Evolutionary conservation across 2,888 invertebrate genomes (phyloP), one percentile per base, ranked within the genome.

Genomic region (Acrocyrtus sp.): DNA sequence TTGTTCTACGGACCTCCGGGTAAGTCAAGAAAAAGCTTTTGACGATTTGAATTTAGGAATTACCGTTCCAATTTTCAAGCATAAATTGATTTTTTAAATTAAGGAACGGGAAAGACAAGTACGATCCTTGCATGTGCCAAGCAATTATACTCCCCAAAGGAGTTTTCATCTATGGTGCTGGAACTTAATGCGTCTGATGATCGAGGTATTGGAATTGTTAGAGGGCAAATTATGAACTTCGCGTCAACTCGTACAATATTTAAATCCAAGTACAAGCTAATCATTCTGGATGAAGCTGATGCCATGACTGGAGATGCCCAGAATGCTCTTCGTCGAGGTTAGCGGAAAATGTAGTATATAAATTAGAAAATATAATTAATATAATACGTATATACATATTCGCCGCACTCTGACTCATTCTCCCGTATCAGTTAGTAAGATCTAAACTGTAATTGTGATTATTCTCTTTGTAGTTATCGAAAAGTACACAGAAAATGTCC

Each of bases 281-380:
- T 99, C 6, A 97, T 99, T 79, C 87, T 99, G 22, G 99, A 99
- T 84, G 99, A 99, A 86, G 99, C 99, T 0, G 99, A 99, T 84
- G 97, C 97, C 0, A 99, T 99, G 99, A 99, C 99, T 0, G 93
- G 94, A 85, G 99, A 99, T 89, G 99, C 99, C 1, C 99, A 99
- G 84, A 99, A 98, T 88, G 98, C 99, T 27, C 87, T 98, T 0
- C 88, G 97, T 81, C 89, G 96, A 88, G 95, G 94, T 94, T 87
- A 88, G 50, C 12, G 39, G 41, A 5, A 61, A 17, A 29, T 50
- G 51, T 62, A 10, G 6, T 19, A 29, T 27, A n/a, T n/a, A n/a
- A n/a, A n/a, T n/a, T n/a, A n/a, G n/a, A n/a, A n/a, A n/a, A n/a
- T n/a, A n/a, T n/a, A n/a, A n/a, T n/a, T n/a, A n/a, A n/a, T n/a